These are phyloP conservation scores for Tragelaphus imberbis DNA, from an alignment of 2,113 vertebrate species.

Conservation along the genomic window DNA sequence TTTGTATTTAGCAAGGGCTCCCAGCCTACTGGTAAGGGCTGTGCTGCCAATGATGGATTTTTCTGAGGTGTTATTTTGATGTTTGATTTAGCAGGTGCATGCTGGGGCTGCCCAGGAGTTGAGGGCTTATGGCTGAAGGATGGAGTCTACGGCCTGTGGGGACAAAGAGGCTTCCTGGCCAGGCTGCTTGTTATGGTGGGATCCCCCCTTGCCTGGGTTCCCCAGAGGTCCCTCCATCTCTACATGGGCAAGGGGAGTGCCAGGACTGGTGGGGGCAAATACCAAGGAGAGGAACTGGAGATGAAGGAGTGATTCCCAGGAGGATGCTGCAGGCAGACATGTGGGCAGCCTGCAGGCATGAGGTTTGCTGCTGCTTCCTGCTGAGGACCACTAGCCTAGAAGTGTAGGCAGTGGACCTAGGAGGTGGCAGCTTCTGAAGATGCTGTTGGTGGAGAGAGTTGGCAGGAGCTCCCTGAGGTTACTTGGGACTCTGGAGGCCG, in stretches of 20 bases:
- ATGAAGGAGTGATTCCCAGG: not conserved
- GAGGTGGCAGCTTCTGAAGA: not conserved
- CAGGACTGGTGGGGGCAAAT: not conserved
- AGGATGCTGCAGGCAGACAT: not conserved
- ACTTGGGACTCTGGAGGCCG: not conserved
- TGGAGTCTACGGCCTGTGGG: not conserved
- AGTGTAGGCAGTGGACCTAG: not conserved
- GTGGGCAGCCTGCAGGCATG: not conserved
- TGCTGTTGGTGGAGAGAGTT: not conserved
- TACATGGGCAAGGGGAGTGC: too few species aligned
- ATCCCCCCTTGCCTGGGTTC: not conserved
- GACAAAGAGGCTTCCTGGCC: not conserved
- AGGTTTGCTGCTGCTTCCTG: not conserved
- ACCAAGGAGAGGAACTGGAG: not conserved
- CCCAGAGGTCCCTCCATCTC: not conserved
- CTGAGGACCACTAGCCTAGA: not conserved
- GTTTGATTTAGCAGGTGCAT: not conserved
- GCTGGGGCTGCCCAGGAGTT: not conserved
- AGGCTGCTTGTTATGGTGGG: not conserved
- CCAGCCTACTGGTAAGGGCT: not conserved
- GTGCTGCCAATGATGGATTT: not conserved
- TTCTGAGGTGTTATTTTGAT: not conserved
- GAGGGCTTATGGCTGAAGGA: not conserved
- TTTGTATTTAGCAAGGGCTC: not conserved
- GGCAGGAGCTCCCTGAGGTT: not conserved